A percentile compares a stretch with the other conserved stretches of the same genome.
These are phyloP conservation scores for Drosophila multiciliata DNA, from an alignment of 2,888 invertebrate genomes.

Conservation along the genomic window DNA sequence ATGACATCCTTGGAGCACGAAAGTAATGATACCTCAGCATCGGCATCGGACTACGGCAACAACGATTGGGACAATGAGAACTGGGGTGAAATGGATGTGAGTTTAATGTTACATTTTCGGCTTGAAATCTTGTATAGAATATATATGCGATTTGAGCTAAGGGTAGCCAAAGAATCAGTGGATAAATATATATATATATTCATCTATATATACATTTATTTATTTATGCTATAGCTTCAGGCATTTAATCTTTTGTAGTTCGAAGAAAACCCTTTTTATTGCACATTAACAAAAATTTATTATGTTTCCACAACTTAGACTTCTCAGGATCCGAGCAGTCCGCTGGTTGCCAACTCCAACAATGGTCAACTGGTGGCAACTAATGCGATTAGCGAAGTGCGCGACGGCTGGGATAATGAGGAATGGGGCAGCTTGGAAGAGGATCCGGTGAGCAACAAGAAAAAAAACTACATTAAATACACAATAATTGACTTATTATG, in stretches of 20 bases:
- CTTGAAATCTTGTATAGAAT: neutral
- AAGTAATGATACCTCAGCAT: conserved; percentile 90
- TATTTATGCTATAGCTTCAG: neutral
- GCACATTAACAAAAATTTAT: neutral
- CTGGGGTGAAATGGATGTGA: conserved; percentile 96
- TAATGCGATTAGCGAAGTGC: conserved; percentile 86
- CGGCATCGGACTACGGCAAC: conserved; percentile 92
- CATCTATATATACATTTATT: neutral
- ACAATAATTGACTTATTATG: neutral
- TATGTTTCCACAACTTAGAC: conserved; percentile 67
- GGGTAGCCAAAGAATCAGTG: no score
- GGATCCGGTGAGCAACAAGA: conserved; percentile 87
- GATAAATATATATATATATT: neutral
- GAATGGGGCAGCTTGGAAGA: conserved; percentile 95
- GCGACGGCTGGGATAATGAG: conserved; percentile 93
- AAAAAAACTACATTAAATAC: neutral
- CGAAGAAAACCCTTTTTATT: neutral
- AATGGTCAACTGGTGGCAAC: conserved; percentile 86
- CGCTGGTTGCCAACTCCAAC: conserved; percentile 82
- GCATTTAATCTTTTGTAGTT: neutral
- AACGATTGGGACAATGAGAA: conserved; percentile 93
- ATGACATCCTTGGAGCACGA: conserved; percentile 95
- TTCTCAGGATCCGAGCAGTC: conserved; percentile 86
- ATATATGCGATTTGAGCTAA: no score
- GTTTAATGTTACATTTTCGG: conserved; percentile 53